phyloP scores from a whole-genome alignment of 2,113 vertebrate species.

The Anarrhichthys ocellatus region DNA sequence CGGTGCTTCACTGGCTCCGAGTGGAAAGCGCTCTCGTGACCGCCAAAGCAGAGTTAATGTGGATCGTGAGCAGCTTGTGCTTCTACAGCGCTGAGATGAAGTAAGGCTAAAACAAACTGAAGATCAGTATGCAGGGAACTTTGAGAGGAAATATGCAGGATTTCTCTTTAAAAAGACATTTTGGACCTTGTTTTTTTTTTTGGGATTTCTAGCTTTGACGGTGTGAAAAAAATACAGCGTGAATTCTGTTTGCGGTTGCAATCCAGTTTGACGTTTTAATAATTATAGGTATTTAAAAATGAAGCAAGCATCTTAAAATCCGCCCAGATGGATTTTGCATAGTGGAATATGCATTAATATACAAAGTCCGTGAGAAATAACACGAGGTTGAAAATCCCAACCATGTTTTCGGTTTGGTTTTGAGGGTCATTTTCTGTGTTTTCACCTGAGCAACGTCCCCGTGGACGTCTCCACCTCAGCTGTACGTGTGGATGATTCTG shows the following conservation, averaged over 20 bases:
- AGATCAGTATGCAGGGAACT: background rate
- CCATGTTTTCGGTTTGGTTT: constrained; percentile 30
- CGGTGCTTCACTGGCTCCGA: background rate
- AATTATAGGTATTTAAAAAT: constrained; percentile 10
- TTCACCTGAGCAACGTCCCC: background rate
- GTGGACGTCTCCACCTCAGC: constrained; percentile 8
- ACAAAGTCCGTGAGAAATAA: constrained; percentile 30
- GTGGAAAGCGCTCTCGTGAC: constrained; percentile 4
- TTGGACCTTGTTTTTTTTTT: constrained; percentile 13
- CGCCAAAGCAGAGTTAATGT: background rate
- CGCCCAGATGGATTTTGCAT: constrained; percentile 59
- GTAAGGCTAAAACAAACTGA: constrained; percentile 27
- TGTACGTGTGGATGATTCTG: constrained; percentile 76
- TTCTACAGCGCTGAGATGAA: constrained; percentile 30
- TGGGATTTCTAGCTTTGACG: constrained; percentile 51
- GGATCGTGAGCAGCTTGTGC: constrained; percentile 38
- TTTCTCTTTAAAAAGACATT: constrained; percentile 3
- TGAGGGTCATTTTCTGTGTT: background rate
- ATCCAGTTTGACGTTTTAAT: constrained; percentile 14
- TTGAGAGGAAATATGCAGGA: constrained; percentile 2
- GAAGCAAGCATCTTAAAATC: constrained; percentile 32
- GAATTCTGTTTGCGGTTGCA: constrained; percentile 21
- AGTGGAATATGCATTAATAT: constrained; percentile 54
- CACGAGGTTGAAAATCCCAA: background rate
- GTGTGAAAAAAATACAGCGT: constrained; percentile 23